Evolutionary conservation across 2,797 vertebrate species (phyloP), one percentile per base, ranked within the genome.

Genomic region (Diplodus sargus): DNA sequence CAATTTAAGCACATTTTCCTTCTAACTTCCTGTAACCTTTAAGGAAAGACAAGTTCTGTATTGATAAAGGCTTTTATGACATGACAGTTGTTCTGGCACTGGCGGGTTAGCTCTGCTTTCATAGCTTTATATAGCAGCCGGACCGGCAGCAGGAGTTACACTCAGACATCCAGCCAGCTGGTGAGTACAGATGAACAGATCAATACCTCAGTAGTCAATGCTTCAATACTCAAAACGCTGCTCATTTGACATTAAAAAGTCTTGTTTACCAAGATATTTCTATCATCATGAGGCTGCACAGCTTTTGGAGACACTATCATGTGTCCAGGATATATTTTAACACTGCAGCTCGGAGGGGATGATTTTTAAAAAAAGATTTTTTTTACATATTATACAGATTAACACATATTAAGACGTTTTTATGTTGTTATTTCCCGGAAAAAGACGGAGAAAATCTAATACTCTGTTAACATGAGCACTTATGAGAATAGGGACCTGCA

Each of bases 401-500:
- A 39, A 39, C 39, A 54, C 12, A 34, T 61, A 48, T 61, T 5
- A 45, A 54, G 5, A 17, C 1, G 28, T 28, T 49, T 65, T 17
- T 54, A 45, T 53, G 17, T 48, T 23, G 16, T 59, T 30, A 18
- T 4, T 48, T 78, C 49, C 56, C 1, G 52, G 39, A 65, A 68
- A 62, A 22, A 5, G 12, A 58, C 15, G 43, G 57, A 60, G 8
- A 30, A 13, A 5, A n/a, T 77, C 12, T 20, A 59, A 65, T 75
- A 34, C 70, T 73, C 18, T 18, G 30, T 59, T 81, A 60, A 82
- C 69, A 61, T 28, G 30, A 85, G 49, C 51, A 64, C 56, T 66
- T 77, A 66, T 78, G 72, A 72, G 72, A 84, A 78, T 59, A 62
- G 30, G 51, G 69, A 73, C 52, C 51, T n/a, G 8, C 4, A 20